phyloP scores from a whole-genome alignment of 2,888 invertebrate genomes.

The Dysmachus trigonus region DNA sequence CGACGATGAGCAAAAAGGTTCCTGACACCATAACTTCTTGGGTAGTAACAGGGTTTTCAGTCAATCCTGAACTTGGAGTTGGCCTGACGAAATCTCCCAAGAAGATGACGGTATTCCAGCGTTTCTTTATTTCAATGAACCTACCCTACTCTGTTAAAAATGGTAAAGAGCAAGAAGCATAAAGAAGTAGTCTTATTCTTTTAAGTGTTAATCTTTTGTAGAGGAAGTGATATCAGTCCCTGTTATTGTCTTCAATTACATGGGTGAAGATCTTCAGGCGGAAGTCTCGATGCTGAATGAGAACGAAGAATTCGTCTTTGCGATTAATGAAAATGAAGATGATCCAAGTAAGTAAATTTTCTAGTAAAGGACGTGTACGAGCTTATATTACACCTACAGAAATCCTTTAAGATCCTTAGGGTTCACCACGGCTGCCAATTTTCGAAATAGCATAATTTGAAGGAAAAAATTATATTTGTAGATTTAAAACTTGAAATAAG shows the following conservation, averaged over 20 bases:
- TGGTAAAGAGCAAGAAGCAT: slow-evolving; percentile 60
- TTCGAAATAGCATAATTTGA: no score
- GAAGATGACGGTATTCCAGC: slow-evolving; percentile 76
- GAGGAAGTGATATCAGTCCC: slow-evolving; percentile 77
- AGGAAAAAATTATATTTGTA: no score
- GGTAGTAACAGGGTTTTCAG: slow-evolving; percentile 81
- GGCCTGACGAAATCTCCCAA: slow-evolving; percentile 61
- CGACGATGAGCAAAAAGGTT: slow-evolving; percentile 68
- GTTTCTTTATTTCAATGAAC: slow-evolving; percentile 78
- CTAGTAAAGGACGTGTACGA: no score
- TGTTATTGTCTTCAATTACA: slow-evolving; percentile 78
- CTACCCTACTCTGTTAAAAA: slow-evolving; percentile 79
- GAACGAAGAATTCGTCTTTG: slow-evolving; percentile 63
- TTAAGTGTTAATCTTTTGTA: slow-evolving; percentile 3
- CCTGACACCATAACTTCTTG: slow-evolving; percentile 84
- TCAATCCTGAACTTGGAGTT: slow-evolving; percentile 72
- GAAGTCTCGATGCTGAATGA: slow-evolving; percentile 74
- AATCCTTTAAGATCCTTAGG: no score
- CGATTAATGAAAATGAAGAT: slow-evolving; percentile 67
- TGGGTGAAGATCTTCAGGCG: slow-evolving; percentile 70
- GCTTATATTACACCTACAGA: no score
- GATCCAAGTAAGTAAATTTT: slow-evolving; percentile 70
- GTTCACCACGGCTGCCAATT: no score
- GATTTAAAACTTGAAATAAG: no score
- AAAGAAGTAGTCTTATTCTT: neutral